These are phyloP conservation scores for Ligdia adustata DNA, from an alignment of 2,888 invertebrate species.

Conservation along the genomic window DNA sequence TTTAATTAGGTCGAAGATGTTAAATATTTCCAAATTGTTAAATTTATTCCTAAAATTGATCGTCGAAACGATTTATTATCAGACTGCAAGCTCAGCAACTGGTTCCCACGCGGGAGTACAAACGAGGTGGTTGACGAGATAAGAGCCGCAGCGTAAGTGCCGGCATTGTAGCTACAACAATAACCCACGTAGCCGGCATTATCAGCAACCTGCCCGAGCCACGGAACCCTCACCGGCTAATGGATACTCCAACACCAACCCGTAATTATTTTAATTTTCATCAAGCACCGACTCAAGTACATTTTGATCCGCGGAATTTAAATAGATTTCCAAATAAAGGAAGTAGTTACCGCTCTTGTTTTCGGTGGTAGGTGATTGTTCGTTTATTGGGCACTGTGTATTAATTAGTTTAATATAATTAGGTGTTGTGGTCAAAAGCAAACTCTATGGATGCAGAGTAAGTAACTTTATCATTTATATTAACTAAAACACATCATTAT, in stretches of 20 bases:
- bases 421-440: too few species aligned
- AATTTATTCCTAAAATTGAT: too few species aligned
- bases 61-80: too few species aligned
- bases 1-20: too few species aligned
- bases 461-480: too few species aligned
- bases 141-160: conserved; percentile 66
- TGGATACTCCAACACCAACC: conserved; percentile 64
- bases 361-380: conserved; percentile 32
- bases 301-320: conserved; percentile 55
- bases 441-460: too few species aligned
- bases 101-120: conserved; percentile 41
- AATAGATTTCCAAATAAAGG: conserved; percentile 50
- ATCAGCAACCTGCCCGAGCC: conserved; percentile 52
- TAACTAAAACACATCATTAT: too few species aligned
- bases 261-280: conserved; percentile 72
- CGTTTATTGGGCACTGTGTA: conserved; percentile 28
- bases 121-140: conserved; percentile 71
- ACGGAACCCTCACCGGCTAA: conserved; percentile 52
- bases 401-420: conserved; percentile 15
- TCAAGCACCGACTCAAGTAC: conserved; percentile 60
- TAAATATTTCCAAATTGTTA: too few species aligned
- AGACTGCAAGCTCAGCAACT: conserved; percentile 1
- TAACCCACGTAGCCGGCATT: conserved; percentile 63
- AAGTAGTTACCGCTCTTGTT: conserved; percentile 46
- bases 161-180: conserved; percentile 70